Evolutionary conservation across 1,140 invertebrate species (phyloP), one percentile per base, ranked within the genome.

Genomic region (Calephelis nemesis): DNA sequence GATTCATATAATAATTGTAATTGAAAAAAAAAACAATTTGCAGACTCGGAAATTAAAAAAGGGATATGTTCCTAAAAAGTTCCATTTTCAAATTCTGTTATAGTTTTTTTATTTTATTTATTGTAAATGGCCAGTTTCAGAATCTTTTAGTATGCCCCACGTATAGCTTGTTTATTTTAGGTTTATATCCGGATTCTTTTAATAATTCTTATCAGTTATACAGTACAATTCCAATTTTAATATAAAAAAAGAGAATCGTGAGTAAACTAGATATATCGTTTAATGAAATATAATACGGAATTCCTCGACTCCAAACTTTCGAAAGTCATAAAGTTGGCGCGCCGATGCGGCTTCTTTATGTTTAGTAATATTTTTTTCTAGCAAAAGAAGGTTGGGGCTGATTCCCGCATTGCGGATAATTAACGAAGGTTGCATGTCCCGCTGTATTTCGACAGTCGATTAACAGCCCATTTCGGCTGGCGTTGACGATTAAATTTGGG

Each of bases 371-470:
- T 52, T 54, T 54, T n/a, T 54, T 54, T 54, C n/a, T 15, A 54
- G 13, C 10, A 54, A 54, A 54, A 54, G 50, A 54, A 54, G 42
- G 48, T 30, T 30, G 30, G 30, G 30, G 30, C 12, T 13, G 63
- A 71, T 67, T 69, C 68, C 70, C 66, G 68, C 73, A 74, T 49
- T 74, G 73, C 73, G 73, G 73, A 39, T 67, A 71, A 69, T 74
- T 70, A 67, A 71, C 47, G 62, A 67, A 68, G 58, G 71, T 71
- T 71, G 72, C 72, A 74, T 74, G 69, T 73, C 52, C 52, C 52
- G 39, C 67, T 65, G 52, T 54, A 69, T 69, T 74, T 74, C 72
- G 72, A 64, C 72, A 70, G 54, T 68, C 69, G 64, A 58, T 65
- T 74, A 54, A 47, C 50, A 66, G 58, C 15, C 63, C 50, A 58